Evolutionary conservation across 2,888 invertebrate genomes (phyloP), one percentile per base, ranked within the genome.

Genomic region (Cheilosia vernalis): DNA sequence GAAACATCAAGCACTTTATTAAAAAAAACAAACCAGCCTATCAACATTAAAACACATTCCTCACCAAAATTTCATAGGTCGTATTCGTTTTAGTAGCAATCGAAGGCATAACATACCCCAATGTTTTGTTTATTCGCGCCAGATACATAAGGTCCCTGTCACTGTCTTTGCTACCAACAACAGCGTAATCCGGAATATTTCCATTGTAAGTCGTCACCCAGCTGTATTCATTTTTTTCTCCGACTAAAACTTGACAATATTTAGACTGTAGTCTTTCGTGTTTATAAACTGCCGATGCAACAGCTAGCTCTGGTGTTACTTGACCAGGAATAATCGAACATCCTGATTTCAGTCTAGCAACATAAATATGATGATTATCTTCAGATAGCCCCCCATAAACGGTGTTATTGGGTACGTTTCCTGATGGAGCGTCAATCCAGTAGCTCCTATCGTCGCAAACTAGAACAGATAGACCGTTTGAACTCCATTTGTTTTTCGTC

Each of bases 251-350:
- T 51, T 72, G 79, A 27, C 64, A 72, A 17, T 51, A 79, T 5
- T 17, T 10, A 0, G 79, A 64, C 10, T 13, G 6, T 6, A 79
- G 13, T 17, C 33, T n/a, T 58, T 70, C 64, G 4, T 19, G 13
- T 0, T 55, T 37, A 9, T 51, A 58, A 5, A 37, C 33, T 2
- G 70, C 63, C 9, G 58, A 30, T 56, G 79, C 79, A 24, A 79
- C 2, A 33, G 51, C 64, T 15, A 27, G 10, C 17, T 63, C 70
- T 4, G 70, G 79, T 21, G 13, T 33, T 3, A 51, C 70, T 10
- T 64, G 49, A 0, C 70, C 79, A 10, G 79, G 79, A 33, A 79
- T 64, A n/a, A 79, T 72, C 10, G 70, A 56, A 40, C 79, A 79
- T 5, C 58, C 64, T 9, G 47, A 49, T n/a, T 79, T 79, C 5